Evolutionary conservation across 2,113 vertebrate species (phyloP), one percentile per base, ranked within the genome.

Genomic region (Struthio camelus): DNA sequence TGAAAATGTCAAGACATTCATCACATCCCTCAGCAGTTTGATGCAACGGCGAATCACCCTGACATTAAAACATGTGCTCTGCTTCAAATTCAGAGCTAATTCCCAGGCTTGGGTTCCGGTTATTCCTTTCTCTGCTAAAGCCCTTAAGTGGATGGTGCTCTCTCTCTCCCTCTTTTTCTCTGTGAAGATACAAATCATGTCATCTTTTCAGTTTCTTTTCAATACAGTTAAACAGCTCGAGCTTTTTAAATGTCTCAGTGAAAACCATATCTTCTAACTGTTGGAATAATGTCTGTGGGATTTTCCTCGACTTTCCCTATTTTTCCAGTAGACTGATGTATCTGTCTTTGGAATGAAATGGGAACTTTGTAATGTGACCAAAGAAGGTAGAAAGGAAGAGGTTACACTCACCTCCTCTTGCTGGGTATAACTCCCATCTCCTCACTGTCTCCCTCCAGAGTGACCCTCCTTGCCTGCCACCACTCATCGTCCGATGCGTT

Each of bases 361-460:
- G n/a, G 81, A 12, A 54, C 54, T 14, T 86, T 64, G 53, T 48
- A 79, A 66, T 5, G 61, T 30, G 38, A 7, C 36, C 67, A 82
- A 50, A 6, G 22, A 93, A 93, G 22, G 5, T 8, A 56, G 36
- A 28, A 87, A 82, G 51, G 16, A 73, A 19, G 5, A 61, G 15
- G 51, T 19, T 91, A 17, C 34, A 85, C 97, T 97, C 97, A 99
- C 99, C 99, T 98, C 84, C 99, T 98, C 94, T 99, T 99, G 98
- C 99, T 99, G 97, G 99, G 99, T 95, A 99, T 99, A 79, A 99
- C 99, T 3, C 99, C 99, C 99, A 99, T 99, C 96, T 99, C 99
- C 77, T 99, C 99, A 10, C 99, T 99, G 98, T 99, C 99, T 16
- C 99, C 99, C 20, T 99, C 99, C 34, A 98, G 98, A 8, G 98